Evolutionary conservation across 2,888 invertebrate species (phyloP), one percentile per base, ranked within the genome.

Genomic region (Calliopum simillimum): DNA sequence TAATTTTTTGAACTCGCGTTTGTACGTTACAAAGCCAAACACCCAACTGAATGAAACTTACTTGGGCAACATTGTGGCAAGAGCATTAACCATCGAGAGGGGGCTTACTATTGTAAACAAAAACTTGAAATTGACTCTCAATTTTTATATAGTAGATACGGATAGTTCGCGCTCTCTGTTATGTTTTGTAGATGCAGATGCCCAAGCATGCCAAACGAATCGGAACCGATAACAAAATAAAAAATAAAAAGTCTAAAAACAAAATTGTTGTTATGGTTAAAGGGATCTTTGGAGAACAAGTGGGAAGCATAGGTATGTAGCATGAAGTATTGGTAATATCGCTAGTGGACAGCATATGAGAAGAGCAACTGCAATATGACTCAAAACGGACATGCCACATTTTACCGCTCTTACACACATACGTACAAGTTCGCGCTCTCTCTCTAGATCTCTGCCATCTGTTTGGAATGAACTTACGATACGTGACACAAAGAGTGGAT

Each of bases 141-240:
- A 16, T 41, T n/a, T 53, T 16, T 49, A 49, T 12, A 19, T 19
- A 14, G 55, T 23, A 62, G n/a, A 46, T n/a, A 46, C 62, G 47
- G 12, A 56, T 43, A 23, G n/a, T n/a, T 66, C 53, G 4, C 51
- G 49, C 25, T 11, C 65, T 41, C 51, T 14, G 56, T 21, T 19
- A 2, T 16, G 25, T 33, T 56, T 51, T 13, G 5, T 25, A 44
- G 25, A 43, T 21, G 5, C 44, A 44, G 25, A 43, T 21, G 58
- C 47, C 21, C 43, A 49, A 63, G 44, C 68, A 59, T 68, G 59
- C 41, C 51, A 49, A 59, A 51, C 59, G 41, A 59, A 59, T 47
- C 13, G 68, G 59, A 68, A 59, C 58, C 59, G 61, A 68, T 68
- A 61, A 68, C 44, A 68, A 67, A 73, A 73, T 66, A 51, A 68